These are phyloP conservation scores for Oreochromis aureus DNA, from an alignment of 2,113 vertebrate genomes.

Conservation along the genomic window DNA sequence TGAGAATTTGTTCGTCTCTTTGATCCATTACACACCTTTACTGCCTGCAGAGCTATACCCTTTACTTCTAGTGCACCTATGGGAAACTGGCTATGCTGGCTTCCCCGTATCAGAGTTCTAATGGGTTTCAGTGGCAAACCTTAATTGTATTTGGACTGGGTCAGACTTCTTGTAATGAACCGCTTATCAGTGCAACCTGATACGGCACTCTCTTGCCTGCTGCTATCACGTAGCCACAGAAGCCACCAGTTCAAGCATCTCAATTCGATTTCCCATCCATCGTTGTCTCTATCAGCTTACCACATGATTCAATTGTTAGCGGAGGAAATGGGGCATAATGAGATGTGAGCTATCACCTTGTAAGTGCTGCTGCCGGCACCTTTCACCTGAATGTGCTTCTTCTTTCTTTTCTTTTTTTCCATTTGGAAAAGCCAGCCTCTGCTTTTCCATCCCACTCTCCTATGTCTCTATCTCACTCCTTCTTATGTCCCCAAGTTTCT, in stretches of 20 bases:
- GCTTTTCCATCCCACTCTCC: background rate
- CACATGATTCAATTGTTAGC: conserved; percentile 52
- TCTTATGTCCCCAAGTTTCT: background rate
- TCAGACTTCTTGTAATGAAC: conserved; percentile 56
- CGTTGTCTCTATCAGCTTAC: conserved; percentile 43
- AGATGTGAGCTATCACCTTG: conserved; percentile 41
- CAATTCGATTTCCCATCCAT: conserved; percentile 43
- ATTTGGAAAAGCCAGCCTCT: background rate
- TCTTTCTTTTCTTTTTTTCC: background rate
- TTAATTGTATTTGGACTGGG: conserved; percentile 49
- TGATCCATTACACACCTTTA: background rate
- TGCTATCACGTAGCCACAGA: conserved; percentile 55
- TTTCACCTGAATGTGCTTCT: conserved; percentile 11
- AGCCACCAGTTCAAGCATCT: conserved; percentile 32
- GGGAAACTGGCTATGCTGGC: background rate
- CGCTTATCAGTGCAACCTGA: conserved; percentile 55
- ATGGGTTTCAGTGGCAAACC: conserved; percentile 47
- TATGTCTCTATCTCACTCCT: background rate
- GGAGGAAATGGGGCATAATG: conserved; percentile 30
- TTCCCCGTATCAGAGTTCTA: conserved; percentile 14
- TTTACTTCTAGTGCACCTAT: background rate
- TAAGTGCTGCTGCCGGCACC: conserved; percentile 41
- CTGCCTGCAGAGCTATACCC: background rate
- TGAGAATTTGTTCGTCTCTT: background rate
- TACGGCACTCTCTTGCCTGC: conserved; percentile 7